A percentile compares a stretch with the other conserved stretches of the same genome.
phyloP scores from a whole-genome alignment of 2,113 vertebrate genomes.

The Chinchilla lanigera region DNA sequence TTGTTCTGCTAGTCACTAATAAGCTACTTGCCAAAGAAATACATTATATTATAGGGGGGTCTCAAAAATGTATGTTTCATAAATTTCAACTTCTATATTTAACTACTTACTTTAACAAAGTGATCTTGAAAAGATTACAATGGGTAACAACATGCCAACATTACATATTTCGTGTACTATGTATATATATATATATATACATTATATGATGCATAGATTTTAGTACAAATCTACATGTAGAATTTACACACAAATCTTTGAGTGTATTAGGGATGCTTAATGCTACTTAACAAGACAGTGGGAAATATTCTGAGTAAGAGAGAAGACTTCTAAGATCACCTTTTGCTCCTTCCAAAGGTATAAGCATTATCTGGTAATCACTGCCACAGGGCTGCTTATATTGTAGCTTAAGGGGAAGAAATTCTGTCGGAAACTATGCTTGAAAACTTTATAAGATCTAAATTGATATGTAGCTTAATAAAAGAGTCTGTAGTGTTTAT shows the following conservation, averaged over 20 bases:
- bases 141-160: not conserved
- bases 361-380: not conserved
- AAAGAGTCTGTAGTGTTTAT: not conserved
- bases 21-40: not conserved
- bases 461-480: not conserved
- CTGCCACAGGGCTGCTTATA: not conserved
- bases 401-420: not conserved
- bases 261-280: not conserved
- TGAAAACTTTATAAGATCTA: not conserved
- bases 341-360: not conserved
- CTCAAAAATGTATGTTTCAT: not conserved
- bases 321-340: not conserved
- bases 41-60: not conserved
- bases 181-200: not conserved
- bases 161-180: not conserved
- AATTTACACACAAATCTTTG: not conserved
- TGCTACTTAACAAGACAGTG: not conserved
- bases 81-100: not conserved
- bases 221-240: not conserved
- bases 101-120: not conserved
- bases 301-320: not conserved
- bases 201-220: not conserved
- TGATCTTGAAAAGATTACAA: not conserved
- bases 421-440: slow-evolving; percentile 1
- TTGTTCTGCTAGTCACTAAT: not conserved